Conservation (phyloP, 2,113 vertebrate species). For the Serinus canaria region DNA sequence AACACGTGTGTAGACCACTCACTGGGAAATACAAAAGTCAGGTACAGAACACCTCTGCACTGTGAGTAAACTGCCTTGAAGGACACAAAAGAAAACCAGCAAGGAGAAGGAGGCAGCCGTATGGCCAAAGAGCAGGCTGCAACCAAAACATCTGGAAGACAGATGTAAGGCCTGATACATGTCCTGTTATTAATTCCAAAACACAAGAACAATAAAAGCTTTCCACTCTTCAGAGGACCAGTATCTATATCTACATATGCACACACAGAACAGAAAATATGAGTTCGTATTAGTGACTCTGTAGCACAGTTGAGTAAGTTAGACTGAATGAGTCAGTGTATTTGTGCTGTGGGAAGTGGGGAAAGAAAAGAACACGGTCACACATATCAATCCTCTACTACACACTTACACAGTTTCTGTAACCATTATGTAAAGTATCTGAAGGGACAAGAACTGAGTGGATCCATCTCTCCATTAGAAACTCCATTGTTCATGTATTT, state of each 20-base stretch:
- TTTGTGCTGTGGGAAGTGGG: neutral
- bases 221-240: neutral
- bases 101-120: neutral
- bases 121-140: neutral
- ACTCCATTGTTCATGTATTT: neutral
- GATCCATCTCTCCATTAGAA: neutral
- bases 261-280: neutral
- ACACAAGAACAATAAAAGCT: neutral
- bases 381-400: neutral
- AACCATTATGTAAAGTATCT: neutral
- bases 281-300: neutral
- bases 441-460: neutral
- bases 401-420: neutral
- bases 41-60: neutral
- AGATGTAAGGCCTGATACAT: neutral
- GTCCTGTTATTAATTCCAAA: neutral
- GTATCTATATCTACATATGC: accelerated
- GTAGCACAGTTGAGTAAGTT: neutral
- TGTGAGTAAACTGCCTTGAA: neutral
- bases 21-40: neutral
- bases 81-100: neutral
- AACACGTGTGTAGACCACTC: neutral
- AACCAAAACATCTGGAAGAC: neutral
- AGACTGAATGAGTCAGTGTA: neutral
- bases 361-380: neutral